Conservation (phyloP, 2,113 vertebrate genomes). For the Taxidea taxus region DNA sequence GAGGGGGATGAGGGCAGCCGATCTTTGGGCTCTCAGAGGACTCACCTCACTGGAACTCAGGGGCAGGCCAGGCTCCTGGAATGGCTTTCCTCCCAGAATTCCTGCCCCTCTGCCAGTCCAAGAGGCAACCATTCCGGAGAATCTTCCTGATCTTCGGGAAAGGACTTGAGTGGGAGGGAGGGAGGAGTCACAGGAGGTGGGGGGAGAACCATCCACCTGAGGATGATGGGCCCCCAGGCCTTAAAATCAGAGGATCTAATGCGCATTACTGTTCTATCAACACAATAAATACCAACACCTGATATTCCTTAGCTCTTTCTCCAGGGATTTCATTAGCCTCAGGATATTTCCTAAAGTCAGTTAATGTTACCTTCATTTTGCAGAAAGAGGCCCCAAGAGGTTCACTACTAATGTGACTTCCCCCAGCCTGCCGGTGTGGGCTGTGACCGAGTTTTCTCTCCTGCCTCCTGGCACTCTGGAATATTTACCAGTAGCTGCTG, state of each 20-base stretch:
- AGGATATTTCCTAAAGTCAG: not conserved
- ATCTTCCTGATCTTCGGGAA: not conserved
- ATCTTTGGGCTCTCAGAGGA: not conserved
- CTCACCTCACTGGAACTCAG: not conserved
- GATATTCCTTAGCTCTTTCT: not conserved
- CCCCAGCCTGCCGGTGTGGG: not conserved
- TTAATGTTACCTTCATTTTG: conserved; percentile 6
- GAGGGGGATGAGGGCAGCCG: not conserved
- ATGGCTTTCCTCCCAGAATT: not conserved
- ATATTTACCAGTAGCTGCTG: not conserved
- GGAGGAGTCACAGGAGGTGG: not conserved
- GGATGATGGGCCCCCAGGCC: not conserved
- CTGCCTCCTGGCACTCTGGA: not conserved
- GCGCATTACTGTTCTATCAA: not conserved
- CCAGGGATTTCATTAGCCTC: conserved; percentile 34
- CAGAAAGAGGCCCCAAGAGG: not conserved
- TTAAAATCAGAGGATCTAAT: not conserved
- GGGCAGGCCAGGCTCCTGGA: not conserved
- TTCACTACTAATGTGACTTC: not conserved
- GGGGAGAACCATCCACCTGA: not conserved
- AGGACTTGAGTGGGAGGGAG: not conserved
- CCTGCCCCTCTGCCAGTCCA: not conserved
- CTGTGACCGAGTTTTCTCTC: not conserved
- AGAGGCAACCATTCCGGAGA: not conserved
- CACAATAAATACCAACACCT: not conserved